phyloP scores from a whole-genome alignment of 1,140 invertebrate genomes.

The Brachionus asplanchnoidis region DNA sequence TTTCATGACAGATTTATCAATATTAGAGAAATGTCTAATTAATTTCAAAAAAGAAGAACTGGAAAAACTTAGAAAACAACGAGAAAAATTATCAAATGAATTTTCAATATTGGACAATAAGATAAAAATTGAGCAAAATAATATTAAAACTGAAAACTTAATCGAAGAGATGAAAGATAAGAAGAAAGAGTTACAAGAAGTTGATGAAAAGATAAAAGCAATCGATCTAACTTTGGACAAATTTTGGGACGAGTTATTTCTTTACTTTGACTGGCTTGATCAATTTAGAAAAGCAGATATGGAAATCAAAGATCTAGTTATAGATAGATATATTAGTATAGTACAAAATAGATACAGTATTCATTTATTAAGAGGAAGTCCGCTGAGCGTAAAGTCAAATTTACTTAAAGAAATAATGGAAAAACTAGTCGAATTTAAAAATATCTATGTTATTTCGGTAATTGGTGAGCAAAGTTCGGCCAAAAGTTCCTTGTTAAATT shows the following conservation, averaged over 20 bases:
- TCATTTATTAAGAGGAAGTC: not conserved
- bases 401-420: not conserved
- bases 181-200: no score
- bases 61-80: no score
- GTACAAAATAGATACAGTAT: not conserved
- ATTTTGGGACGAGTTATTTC: not conserved
- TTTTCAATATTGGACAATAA: no score
- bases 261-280: not conserved
- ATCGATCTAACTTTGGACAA: not conserved
- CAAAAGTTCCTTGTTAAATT: constrained; percentile 39
- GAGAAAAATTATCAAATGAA: no score
- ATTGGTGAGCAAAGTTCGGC: constrained; percentile 40
- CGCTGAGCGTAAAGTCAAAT: not conserved
- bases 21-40: no score
- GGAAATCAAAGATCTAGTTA: not conserved
- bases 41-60: no score
- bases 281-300: not conserved
- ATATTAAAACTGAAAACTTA: no score
- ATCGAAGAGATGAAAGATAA: no score
- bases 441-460: not conserved
- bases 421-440: not conserved
- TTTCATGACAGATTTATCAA: no score
- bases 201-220: no score
- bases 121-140: no score
- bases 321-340: not conserved